phyloP scores from a whole-genome alignment of 1,140 invertebrate species.

The Lepidurus packardi region DNA sequence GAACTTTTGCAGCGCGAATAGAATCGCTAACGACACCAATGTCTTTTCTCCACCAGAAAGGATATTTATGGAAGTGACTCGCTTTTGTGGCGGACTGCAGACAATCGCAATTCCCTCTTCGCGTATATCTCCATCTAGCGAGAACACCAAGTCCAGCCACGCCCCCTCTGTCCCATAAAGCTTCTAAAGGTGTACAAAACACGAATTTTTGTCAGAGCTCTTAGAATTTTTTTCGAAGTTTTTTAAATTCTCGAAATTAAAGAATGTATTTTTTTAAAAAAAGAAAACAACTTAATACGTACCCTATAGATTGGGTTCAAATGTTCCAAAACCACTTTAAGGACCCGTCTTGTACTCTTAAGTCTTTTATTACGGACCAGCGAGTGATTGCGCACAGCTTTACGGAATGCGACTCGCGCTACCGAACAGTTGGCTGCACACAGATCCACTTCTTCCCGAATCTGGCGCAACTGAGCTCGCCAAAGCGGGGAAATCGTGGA shows the following conservation, averaged over 20 bases:
- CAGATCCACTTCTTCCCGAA: background rate
- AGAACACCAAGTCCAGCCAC: background rate
- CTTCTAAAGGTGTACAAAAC: background rate
- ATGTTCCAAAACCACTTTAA: background rate
- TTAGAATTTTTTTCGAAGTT: too few relatives aligned
- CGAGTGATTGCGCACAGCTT: background rate
- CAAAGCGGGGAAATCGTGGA: background rate
- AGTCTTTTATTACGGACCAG: background rate
- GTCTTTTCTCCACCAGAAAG: background rate
- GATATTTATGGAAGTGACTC: background rate
- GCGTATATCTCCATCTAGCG: background rate
- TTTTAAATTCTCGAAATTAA: too few relatives aligned
- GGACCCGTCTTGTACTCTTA: background rate
- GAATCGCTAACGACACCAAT: background rate
- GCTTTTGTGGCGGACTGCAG: background rate
- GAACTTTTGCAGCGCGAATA: slow-evolving; percentile 3
- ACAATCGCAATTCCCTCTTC: background rate
- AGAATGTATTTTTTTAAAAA: background rate
- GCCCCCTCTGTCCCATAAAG: background rate
- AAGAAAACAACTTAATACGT: background rate
- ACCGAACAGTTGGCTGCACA: background rate
- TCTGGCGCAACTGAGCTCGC: background rate
- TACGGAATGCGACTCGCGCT: background rate
- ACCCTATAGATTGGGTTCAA: background rate
- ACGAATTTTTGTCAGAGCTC: background rate